Conservation (phyloP, 35 echinoderm and acorn worm genomes). For the Ptychodera flava region DNA sequence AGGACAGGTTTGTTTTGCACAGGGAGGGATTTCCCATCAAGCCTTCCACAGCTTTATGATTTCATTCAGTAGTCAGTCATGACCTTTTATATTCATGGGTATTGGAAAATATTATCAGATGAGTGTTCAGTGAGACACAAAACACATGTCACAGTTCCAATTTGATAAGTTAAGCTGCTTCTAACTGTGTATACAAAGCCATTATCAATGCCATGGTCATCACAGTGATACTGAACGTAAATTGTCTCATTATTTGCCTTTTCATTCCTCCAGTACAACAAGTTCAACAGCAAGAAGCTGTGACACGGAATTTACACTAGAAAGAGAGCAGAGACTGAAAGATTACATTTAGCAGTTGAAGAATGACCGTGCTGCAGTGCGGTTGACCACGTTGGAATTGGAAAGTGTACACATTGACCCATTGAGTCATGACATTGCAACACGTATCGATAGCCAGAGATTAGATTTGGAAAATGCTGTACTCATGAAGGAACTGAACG, state of each 20-base stretch:
- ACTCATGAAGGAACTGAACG: constrained; percentile 93
- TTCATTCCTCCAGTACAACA: constrained; percentile 49
- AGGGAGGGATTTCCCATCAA: too few species aligned
- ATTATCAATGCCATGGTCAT: not conserved
- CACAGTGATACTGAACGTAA: not conserved
- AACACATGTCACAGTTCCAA: too few species aligned
- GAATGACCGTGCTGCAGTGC: constrained; percentile 77
- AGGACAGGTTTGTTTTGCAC: too few species aligned
- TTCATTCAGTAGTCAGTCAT: too few species aligned
- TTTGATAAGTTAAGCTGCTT: too few species aligned
- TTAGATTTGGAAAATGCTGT: constrained; percentile 98
- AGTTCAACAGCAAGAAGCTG: constrained; percentile 93
- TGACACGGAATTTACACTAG: constrained; percentile 82
- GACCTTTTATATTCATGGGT: too few species aligned
- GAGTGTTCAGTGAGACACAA: too few species aligned
- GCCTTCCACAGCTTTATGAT: too few species aligned
- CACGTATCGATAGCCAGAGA: constrained; percentile 65
- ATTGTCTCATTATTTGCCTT: not conserved
- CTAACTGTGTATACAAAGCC: not conserved
- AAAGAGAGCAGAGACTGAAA: constrained; percentile 75
- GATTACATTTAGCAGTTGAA: constrained; percentile 98
- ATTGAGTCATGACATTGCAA: constrained; percentile 33
- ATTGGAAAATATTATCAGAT: too few species aligned
- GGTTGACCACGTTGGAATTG: constrained; percentile 92
- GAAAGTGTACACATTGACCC: constrained; percentile 92